These are phyloP conservation scores for Mugil cephalus DNA, from an alignment of 2,113 vertebrate species.

Conservation along the genomic window DNA sequence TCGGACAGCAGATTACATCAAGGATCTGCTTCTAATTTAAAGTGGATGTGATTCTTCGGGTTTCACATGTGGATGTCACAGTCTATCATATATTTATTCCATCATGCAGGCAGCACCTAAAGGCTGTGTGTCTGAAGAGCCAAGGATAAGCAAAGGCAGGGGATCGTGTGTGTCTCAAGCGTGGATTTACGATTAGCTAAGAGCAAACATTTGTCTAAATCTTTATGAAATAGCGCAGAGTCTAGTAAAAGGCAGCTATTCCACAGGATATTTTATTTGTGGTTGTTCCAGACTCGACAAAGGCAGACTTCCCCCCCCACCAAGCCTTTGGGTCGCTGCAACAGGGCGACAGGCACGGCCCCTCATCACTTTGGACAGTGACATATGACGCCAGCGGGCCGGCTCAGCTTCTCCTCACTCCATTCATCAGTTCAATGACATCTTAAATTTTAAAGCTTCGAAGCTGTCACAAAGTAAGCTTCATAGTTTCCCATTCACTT, in stretches of 20 bases:
- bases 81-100: not conserved
- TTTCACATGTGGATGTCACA: not conserved
- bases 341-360: constrained; percentile 42
- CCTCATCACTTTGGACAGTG: constrained; percentile 82
- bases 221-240: constrained; percentile 24
- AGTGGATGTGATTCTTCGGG: not conserved
- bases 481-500: constrained; percentile 77
- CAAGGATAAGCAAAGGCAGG: constrained; percentile 1
- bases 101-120: constrained; percentile 9
- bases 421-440: constrained; percentile 82
- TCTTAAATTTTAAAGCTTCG: constrained; percentile 81
- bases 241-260: constrained; percentile 12
- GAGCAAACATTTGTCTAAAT: constrained; percentile 36
- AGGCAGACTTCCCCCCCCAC: constrained; percentile 24
- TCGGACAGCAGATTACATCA: not conserved
- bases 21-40: constrained; percentile 4
- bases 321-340: constrained; percentile 25
- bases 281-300: constrained; percentile 8
- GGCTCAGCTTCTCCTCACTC: constrained; percentile 65
- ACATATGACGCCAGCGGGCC: constrained; percentile 72
- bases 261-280: constrained; percentile 21
- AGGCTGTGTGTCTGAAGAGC: constrained; percentile 19
- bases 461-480: constrained; percentile 81
- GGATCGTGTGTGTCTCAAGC: not conserved
- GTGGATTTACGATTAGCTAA: constrained; percentile 2